Percentiles rank a stretch among this genome's conserved stretches.
Evolutionary conservation across 1,140 invertebrate species (phyloP).

Genomic region (Drosophila tsacasi): DNA sequence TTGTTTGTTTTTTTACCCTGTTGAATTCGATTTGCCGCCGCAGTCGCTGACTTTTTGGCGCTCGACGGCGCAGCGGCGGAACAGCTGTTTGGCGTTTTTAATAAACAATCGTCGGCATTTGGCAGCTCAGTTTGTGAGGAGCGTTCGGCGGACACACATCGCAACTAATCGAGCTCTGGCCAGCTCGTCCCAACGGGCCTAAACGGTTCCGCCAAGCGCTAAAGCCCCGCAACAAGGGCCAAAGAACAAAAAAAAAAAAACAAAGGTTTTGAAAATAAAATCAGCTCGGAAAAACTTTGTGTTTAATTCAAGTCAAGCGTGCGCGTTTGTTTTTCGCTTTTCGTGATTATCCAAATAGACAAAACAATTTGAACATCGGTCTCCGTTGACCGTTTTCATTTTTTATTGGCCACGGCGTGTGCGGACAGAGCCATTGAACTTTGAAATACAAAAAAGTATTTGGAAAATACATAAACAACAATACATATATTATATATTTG

Average conservation of each 20-base stretch:
- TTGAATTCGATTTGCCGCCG: conserved; percentile 48
- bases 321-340: conserved; percentile 4
- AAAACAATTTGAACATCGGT: conserved; percentile 10
- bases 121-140: conserved; percentile 67
- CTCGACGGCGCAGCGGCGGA: conserved; percentile 33
- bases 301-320: conserved; percentile 21
- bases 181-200: conserved; percentile 56
- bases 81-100: conserved; percentile 74
- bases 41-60: conserved; percentile 28
- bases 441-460: conserved; percentile 34
- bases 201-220: conserved; percentile 46
- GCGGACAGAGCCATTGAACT: conserved; percentile 51
- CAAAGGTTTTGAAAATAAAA: not conserved
- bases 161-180: conserved; percentile 43
- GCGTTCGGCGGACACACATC: conserved; percentile 75
- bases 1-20: conserved; percentile 27
- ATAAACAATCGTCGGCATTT: conserved; percentile 71
- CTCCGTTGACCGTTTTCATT: conserved; percentile 26
- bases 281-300: not conserved
- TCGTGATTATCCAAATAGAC: conserved; percentile 17
- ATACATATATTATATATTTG: conserved; percentile 20
- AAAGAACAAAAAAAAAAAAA: not conserved
- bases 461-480: conserved; percentile 28
- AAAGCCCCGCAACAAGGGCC: conserved; percentile 7
- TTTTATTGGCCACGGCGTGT: conserved; percentile 49